phyloP scores from a whole-genome alignment of 2,888 invertebrate species.

The Argyresthia goedartella region DNA sequence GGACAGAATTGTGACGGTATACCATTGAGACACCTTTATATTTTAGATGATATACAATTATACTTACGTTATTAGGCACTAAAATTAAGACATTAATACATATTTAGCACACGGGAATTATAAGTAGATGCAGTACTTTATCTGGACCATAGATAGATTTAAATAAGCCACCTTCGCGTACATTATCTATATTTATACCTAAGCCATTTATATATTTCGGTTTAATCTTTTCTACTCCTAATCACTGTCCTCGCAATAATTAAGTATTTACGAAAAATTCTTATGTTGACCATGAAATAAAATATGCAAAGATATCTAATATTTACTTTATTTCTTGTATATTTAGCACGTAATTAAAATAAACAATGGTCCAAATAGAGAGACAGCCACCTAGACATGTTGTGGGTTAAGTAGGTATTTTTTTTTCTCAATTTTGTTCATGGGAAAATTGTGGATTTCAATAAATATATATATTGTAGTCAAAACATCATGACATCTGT shows the following conservation, averaged over 20 bases:
- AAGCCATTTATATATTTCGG: conserved; percentile 35
- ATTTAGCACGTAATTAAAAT: not conserved
- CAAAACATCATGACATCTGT: too few species aligned
- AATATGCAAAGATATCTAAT: conserved; percentile 39
- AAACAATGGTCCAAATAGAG: not conserved
- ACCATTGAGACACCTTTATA: conserved; percentile 5
- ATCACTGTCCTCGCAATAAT: conserved; percentile 20
- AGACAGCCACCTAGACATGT: too few species aligned
- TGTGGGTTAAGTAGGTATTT: not conserved
- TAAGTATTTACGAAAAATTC: conserved; percentile 45
- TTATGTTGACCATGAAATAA: conserved; percentile 52
- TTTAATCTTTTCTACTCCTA: conserved; percentile 28
- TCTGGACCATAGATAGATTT: conserved; percentile 28
- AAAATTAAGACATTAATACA: conserved; percentile 44
- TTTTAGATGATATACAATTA: too few species aligned
- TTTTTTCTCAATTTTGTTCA: not conserved
- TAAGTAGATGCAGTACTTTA: conserved; percentile 27
- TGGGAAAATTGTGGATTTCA: too few species aligned
- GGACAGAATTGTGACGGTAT: conserved; percentile 26
- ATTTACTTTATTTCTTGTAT: conserved; percentile 1
- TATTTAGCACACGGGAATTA: conserved; percentile 30
- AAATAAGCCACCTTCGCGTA: conserved; percentile 24
- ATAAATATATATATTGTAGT: too few species aligned
- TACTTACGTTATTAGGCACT: conserved; percentile 25
- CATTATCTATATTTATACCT: conserved; percentile 20